Conservation (phyloP, 1,140 invertebrate species). For the Stenopsyche tienmushanensis region DNA sequence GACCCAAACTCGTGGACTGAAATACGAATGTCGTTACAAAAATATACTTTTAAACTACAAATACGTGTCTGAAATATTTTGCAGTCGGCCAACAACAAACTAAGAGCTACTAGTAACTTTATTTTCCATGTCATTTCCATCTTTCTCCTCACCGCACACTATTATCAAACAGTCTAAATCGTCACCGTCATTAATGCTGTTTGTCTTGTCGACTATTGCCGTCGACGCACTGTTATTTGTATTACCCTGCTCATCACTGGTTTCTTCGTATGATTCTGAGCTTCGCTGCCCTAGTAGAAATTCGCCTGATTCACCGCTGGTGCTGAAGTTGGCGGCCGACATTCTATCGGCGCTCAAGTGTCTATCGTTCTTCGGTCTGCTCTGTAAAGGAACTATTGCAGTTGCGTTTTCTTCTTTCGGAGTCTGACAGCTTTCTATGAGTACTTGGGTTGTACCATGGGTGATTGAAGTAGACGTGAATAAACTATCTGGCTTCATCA, state of each 20-base stretch:
- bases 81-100: conserved; percentile 22
- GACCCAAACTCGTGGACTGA: no score
- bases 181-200: conserved; percentile 40
- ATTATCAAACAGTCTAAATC: conserved; percentile 39
- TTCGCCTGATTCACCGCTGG: conserved; percentile 38
- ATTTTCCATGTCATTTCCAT: conserved; percentile 25
- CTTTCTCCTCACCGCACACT: conserved; percentile 36
- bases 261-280: conserved; percentile 39
- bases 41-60: neutral
- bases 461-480: conserved; percentile 18
- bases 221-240: conserved; percentile 40
- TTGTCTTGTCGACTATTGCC: conserved; percentile 39
- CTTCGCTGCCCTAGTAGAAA: conserved; percentile 37
- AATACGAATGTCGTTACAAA: no score
- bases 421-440: conserved; percentile 38
- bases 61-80: neutral
- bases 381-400: conserved; percentile 9
- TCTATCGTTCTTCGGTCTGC: conserved; percentile 27
- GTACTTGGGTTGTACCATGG: conserved; percentile 36
- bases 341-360: conserved; percentile 39
- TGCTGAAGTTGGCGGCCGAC: conserved; percentile 39
- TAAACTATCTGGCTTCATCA: conserved; percentile 45
- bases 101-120: conserved; percentile 24
- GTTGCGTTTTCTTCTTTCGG: conserved; percentile 35
- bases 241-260: conserved; percentile 38